phyloP scores from a whole-genome alignment of 92 coral and sea anemone species.

The Palythoa grandis region DNA sequence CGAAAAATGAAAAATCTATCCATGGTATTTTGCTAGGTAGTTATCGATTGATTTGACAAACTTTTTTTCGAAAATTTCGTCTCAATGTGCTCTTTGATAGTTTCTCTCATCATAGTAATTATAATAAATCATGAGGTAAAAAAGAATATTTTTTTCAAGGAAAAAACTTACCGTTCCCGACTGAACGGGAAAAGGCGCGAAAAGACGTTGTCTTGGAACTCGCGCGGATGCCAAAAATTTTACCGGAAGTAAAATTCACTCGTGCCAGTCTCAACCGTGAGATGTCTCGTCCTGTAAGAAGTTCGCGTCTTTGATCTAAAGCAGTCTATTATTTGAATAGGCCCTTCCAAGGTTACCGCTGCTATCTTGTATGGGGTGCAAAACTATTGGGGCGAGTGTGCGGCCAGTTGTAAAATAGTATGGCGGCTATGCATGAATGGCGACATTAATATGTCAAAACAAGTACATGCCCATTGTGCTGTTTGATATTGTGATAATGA shows the following conservation, averaged over 20 bases:
- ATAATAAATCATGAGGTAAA: conserved; percentile 1
- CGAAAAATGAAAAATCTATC: conserved; percentile 5
- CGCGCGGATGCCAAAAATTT: neutral
- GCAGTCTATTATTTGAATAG: too few species aligned
- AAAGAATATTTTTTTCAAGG: neutral
- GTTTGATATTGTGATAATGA: too few species aligned
- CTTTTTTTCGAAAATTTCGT: conserved; percentile 8
- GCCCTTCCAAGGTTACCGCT: too few species aligned
- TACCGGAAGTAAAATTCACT: conserved; percentile 3
- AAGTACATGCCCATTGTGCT: too few species aligned
- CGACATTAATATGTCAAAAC: too few species aligned
- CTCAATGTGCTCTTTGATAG: conserved; percentile 10
- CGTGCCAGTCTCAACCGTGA: conserved; percentile 8
- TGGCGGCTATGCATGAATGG: too few species aligned
- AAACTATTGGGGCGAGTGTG: too few species aligned
- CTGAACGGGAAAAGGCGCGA: neutral
- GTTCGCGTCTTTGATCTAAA: too few species aligned
- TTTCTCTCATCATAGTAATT: conserved; percentile 1
- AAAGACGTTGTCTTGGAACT: neutral
- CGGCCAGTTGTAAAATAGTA: too few species aligned
- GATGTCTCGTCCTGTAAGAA: neutral
- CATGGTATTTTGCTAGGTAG: conserved; percentile 10
- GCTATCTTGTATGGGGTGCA: too few species aligned
- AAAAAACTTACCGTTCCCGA: conserved; percentile 1
- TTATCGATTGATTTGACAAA: conserved; percentile 11